These are phyloP conservation scores for Phaenicophaeus curvirostris DNA, from an alignment of 2,797 vertebrate genomes.

Conservation along the genomic window DNA sequence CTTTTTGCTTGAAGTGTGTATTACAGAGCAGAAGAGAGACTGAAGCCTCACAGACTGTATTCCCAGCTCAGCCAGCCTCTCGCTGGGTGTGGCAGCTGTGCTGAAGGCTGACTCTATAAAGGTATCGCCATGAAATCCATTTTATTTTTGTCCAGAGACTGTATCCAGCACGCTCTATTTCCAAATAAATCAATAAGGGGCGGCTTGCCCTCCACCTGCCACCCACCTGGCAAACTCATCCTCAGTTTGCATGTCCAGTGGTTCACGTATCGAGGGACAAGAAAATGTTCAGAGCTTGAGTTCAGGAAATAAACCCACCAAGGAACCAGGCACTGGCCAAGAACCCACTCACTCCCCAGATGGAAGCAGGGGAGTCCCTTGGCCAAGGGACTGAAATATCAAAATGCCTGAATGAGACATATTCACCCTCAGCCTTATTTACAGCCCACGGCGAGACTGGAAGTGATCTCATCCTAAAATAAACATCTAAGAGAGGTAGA, in stretches of 20 bases:
- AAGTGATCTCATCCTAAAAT: slow-evolving; percentile 64
- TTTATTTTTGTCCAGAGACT: neutral
- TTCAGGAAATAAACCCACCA: neutral
- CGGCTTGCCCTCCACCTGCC: neutral
- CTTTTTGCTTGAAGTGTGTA: slow-evolving; percentile 4
- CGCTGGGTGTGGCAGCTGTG: neutral
- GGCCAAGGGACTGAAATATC: neutral
- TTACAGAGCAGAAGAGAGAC: neutral
- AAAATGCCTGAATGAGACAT: neutral
- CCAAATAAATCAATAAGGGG: neutral
- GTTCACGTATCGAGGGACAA: neutral
- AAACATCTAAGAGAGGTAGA: slow-evolving; percentile 41
- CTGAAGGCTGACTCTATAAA: neutral
- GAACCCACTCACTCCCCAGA: rapidly evolving
- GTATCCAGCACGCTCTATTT: neutral
- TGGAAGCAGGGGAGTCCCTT: neutral
- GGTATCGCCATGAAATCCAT: neutral
- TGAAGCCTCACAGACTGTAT: neutral
- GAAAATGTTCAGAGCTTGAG: neutral
- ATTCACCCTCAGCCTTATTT: neutral
- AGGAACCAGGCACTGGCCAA: rapidly evolving
- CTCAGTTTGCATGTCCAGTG: neutral
- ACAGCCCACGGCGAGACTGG: neutral
- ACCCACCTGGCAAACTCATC: neutral
- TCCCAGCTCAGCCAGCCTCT: neutral